A percentile compares a stretch with the other conserved stretches of the same genome.
Evolutionary conservation across 2,797 vertebrate genomes (phyloP).

Genomic region (Clarias platycephalus): DNA sequence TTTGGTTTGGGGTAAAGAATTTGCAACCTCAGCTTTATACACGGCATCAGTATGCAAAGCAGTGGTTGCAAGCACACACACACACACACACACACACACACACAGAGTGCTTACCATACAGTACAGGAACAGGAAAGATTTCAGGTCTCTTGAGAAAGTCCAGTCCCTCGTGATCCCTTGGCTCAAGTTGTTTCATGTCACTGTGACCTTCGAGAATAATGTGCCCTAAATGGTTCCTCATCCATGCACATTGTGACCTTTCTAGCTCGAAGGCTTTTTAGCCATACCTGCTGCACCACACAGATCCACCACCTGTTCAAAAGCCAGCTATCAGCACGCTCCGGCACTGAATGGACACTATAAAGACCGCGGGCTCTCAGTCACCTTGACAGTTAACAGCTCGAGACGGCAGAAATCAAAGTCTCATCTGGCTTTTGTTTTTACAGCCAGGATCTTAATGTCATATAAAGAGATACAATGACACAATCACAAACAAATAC

Average conservation of each 20-base stretch:
- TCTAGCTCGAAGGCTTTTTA: slow-evolving; percentile 54
- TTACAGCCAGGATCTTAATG: slow-evolving; percentile 14
- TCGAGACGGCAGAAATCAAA: slow-evolving; percentile 21
- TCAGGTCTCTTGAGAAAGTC: slow-evolving; percentile 10
- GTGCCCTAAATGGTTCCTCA: slow-evolving; percentile 57
- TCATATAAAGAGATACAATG: not conserved
- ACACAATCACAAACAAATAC: slow-evolving; percentile 19
- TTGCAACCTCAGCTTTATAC: not conserved
- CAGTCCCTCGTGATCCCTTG: slow-evolving; percentile 33
- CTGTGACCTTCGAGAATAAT: slow-evolving; percentile 57
- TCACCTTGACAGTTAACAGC: slow-evolving; percentile 47
- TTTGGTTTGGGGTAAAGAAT: not conserved
- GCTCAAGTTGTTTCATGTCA: slow-evolving; percentile 49
- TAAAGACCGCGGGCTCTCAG: slow-evolving; percentile 48
- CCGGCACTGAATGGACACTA: slow-evolving; percentile 42
- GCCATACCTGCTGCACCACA: slow-evolving; percentile 55
- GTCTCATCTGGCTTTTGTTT: slow-evolving; percentile 27
- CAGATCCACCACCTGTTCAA: slow-evolving; percentile 56
- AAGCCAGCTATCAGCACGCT: slow-evolving; percentile 35
- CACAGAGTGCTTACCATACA: not conserved
- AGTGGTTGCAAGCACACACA: not conserved
- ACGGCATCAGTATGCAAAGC: not conserved
- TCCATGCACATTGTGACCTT: slow-evolving; percentile 57
- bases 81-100: not conserved
- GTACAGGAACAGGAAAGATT: not conserved